These are phyloP conservation scores for Sphaerophoria rueppellii DNA, from an alignment of 2,888 invertebrate species.

Conservation along the genomic window DNA sequence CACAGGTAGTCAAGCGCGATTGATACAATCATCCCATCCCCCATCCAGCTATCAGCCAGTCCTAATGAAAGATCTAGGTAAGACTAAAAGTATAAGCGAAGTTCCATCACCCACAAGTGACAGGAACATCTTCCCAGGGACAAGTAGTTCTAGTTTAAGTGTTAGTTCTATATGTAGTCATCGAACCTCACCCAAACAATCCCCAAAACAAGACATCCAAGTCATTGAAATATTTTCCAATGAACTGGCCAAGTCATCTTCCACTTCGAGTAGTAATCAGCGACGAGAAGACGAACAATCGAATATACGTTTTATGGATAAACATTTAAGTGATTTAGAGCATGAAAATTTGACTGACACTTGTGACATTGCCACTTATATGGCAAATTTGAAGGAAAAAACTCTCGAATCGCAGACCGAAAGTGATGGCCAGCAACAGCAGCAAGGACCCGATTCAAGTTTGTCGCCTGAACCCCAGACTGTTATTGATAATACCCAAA, in stretches of 20 bases:
- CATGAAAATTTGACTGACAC: conserved; percentile 81
- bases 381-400: conserved; percentile 82
- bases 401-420: conserved; percentile 79
- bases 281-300: conserved; percentile 81
- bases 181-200: conserved; percentile 80
- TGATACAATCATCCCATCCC: conserved; percentile 96
- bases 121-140: conserved; percentile 63
- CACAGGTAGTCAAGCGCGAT: conserved; percentile 95
- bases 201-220: conserved; percentile 81
- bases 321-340: conserved; percentile 81
- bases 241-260: conserved; percentile 79
- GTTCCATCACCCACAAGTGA: conserved; percentile 75
- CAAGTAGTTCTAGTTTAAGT: conserved; percentile 78
- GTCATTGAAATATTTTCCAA: conserved; percentile 81
- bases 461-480: conserved; percentile 81
- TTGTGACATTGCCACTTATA: conserved; percentile 81
- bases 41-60: conserved; percentile 95
- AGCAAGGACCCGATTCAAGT: conserved; percentile 81
- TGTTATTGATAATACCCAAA: conserved; percentile 81
- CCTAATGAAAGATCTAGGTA: conserved; percentile 94
- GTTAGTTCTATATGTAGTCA: conserved; percentile 77
- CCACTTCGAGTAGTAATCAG: conserved; percentile 75
- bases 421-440: conserved; percentile 75
- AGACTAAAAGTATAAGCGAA: conserved; percentile 82
- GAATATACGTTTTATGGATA: conserved; percentile 80